Percentiles rank a stretch among this genome's conserved stretches.
These are phyloP conservation scores for Nymphalis urticae DNA, from an alignment of 2,888 invertebrate genomes.

Conservation along the genomic window DNA sequence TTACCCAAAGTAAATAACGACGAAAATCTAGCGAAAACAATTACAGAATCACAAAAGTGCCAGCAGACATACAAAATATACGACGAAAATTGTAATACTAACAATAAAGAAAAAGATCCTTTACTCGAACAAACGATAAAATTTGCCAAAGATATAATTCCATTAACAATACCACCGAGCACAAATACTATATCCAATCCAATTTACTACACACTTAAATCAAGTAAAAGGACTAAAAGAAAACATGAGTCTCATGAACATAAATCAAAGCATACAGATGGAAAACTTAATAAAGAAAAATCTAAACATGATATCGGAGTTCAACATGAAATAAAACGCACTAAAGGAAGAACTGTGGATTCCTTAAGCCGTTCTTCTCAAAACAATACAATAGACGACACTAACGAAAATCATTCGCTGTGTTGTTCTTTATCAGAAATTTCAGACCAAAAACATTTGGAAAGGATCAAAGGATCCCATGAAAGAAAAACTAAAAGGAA, in stretches of 20 bases:
- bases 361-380: conserved; percentile 56
- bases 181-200: conserved; percentile 47
- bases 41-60: conserved; percentile 39
- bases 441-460: conserved; percentile 55
- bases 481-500: conserved; percentile 43
- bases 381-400: conserved; percentile 64
- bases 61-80: conserved; percentile 48
- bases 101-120: conserved; percentile 46
- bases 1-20: conserved; percentile 21
- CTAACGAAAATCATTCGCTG: conserved; percentile 63
- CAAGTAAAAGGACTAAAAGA: conserved; percentile 52
- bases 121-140: conserved; percentile 63
- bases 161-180: conserved; percentile 61
- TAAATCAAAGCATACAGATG: conserved; percentile 32
- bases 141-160: conserved; percentile 66
- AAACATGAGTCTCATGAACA: conserved; percentile 41
- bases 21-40: neutral
- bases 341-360: conserved; percentile 50
- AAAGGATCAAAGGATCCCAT: conserved; percentile 48
- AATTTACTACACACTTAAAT: conserved; percentile 63
- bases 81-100: conserved; percentile 39
- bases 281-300: conserved; percentile 48
- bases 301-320: conserved; percentile 50
- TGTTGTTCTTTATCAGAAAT: conserved; percentile 63
- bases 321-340: conserved; percentile 46